A percentile compares a stretch with the other conserved stretches of the same genome.
Conservation (phyloP, 2,797 vertebrate species). For the Otus scops region DNA sequence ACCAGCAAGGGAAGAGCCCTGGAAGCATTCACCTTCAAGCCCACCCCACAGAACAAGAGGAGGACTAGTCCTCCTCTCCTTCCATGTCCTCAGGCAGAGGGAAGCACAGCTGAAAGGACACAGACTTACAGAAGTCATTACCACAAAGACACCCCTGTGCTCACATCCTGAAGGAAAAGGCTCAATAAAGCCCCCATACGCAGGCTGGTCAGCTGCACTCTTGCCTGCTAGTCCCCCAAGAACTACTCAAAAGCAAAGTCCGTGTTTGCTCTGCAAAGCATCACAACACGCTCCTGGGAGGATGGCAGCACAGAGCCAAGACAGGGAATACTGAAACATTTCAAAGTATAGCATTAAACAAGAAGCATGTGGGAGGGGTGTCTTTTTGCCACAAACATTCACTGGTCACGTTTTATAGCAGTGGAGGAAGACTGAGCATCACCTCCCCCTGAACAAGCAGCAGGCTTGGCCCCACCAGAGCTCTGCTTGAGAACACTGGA, state of each 20-base stretch:
- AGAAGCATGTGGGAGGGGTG: rapidly evolving
- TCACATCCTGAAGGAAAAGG: neutral
- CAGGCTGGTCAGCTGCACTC: neutral
- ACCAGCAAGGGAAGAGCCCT: neutral
- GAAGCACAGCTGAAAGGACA: neutral
- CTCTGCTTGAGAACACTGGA: neutral
- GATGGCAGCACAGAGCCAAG: neutral
- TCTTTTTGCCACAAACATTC: neutral
- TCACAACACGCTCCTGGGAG: neutral
- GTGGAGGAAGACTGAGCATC: neutral
- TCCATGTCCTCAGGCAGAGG: neutral
- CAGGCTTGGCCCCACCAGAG: neutral
- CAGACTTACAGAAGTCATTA: too few relatives aligned
- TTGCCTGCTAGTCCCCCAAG: neutral
- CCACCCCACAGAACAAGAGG: neutral
- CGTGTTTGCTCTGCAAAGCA: neutral
- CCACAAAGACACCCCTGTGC: neutral
- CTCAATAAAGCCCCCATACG: rapidly evolving
- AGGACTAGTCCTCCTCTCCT: rapidly evolving
- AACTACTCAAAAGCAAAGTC: neutral
- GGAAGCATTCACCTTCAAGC: neutral
- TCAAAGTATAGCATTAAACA: neutral
- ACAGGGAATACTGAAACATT: rapidly evolving
- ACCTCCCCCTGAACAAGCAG: neutral
- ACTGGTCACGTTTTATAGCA: rapidly evolving